A percentile compares a stretch with the other conserved stretches of the same genome.
These are phyloP conservation scores for Lepilemur septentrionalis DNA, from an alignment of 2,797 vertebrate species.

Conservation along the genomic window DNA sequence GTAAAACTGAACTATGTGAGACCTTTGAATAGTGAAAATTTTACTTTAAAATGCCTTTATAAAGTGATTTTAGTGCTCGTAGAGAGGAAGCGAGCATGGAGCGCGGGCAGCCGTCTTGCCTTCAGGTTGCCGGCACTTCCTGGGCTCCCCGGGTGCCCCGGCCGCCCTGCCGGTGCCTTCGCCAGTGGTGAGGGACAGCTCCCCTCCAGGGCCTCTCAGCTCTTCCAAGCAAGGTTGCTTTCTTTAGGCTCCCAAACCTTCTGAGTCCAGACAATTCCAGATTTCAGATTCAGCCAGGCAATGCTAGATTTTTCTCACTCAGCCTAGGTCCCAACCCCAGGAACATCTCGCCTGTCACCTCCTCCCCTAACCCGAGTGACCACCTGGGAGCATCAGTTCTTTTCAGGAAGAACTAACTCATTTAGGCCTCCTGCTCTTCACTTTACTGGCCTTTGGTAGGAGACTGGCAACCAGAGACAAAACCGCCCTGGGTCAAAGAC, in stretches of 20 bases:
- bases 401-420: not conserved
- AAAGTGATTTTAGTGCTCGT: not conserved
- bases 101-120: not conserved
- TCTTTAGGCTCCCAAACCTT: not conserved
- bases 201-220: not conserved
- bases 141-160: rapidly evolving
- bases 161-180: not conserved
- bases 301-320: not conserved
- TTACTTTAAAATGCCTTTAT: slow-evolving; percentile 49
- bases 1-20: slow-evolving; percentile 39
- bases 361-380: not conserved
- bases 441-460: not conserved
- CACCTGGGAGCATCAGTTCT: not conserved
- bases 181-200: not conserved
- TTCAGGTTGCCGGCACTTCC: not conserved
- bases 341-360: not conserved
- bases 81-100: not conserved
- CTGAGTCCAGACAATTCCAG: not conserved
- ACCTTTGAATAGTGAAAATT: slow-evolving; percentile 40
- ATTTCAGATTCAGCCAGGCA: not conserved
- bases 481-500: not conserved
- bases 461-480: not conserved
- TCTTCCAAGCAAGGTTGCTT: not conserved
- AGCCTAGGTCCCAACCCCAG: not conserved
- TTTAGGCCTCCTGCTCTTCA: not conserved